Evolutionary conservation across 2,113 vertebrate species (phyloP).

Genomic region (Sapajus apella): DNA sequence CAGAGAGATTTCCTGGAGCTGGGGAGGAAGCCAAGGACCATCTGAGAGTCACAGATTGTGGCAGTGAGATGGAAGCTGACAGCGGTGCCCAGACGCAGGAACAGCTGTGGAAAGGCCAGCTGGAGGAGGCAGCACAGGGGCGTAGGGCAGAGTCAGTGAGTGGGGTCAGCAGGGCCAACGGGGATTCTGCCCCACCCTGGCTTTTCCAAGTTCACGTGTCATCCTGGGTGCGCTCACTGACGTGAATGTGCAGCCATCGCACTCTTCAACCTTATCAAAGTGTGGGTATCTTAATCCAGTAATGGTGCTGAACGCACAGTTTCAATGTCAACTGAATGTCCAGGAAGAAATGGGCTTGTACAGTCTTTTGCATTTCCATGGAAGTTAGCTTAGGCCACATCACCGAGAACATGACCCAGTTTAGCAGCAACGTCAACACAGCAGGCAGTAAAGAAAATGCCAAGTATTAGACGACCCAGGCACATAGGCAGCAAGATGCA

Average conservation of each 20-base stretch:
- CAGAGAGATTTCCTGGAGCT: neutral
- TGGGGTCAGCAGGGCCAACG: accelerated
- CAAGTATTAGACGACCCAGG: neutral
- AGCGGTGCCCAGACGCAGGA: neutral
- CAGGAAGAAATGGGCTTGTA: neutral
- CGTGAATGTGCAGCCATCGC: too few species aligned
- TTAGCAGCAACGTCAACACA: neutral
- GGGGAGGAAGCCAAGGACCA: neutral
- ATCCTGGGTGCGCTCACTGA: too few species aligned
- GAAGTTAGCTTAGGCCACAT: neutral
- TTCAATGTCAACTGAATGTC: neutral
- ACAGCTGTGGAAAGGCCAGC: neutral
- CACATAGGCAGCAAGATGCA: neutral
- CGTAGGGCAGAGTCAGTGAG: neutral
- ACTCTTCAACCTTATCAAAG: neutral
- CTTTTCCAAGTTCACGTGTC: neutral
- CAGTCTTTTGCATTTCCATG: neutral
- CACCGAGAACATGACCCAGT: neutral
- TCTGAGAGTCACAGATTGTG: neutral
- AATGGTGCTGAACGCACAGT: neutral
- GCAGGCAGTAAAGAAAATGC: neutral
- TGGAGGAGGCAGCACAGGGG: accelerated
- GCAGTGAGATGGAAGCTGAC: neutral
- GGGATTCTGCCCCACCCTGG: neutral
- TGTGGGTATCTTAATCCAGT: neutral